phyloP scores from a whole-genome alignment of 2,888 invertebrate genomes.

The Diploptera punctata region DNA sequence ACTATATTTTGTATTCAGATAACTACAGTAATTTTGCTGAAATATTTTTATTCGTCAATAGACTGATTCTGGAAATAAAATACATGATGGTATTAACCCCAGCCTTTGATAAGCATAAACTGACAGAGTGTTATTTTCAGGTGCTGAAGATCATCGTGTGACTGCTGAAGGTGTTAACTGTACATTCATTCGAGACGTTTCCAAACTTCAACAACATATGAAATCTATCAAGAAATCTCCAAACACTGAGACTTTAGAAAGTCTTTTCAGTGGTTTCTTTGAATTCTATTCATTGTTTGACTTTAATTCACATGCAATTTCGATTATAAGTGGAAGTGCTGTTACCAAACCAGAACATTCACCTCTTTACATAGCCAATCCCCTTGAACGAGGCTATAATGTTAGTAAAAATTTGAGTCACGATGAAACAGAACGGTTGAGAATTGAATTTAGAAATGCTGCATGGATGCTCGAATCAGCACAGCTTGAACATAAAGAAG shows the following conservation, averaged over 20 bases:
- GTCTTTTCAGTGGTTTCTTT: conserved; percentile 78
- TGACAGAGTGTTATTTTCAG: too few species aligned
- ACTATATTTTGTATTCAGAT: too few species aligned
- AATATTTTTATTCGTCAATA: too few species aligned
- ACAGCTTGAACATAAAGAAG: not conserved
- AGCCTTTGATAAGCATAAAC: too few species aligned
- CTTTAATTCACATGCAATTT: conserved; percentile 75
- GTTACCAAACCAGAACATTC: conserved; percentile 73
- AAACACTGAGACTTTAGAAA: conserved; percentile 63
- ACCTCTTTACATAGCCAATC: conserved; percentile 84
- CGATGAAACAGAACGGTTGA: conserved; percentile 73
- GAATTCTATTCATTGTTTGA: conserved; percentile 82
- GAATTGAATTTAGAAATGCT: conserved; percentile 69
- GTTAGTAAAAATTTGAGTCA: conserved; percentile 84
- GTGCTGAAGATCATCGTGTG: conserved; percentile 64
- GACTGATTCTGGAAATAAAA: too few species aligned
- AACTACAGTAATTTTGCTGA: too few species aligned
- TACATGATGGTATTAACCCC: too few species aligned
- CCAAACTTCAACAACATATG: conserved; percentile 56
- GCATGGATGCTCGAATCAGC: conserved; percentile 71
- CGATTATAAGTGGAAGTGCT: conserved; percentile 69
- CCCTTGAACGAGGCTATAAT: conserved; percentile 78
- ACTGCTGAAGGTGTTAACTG: conserved; percentile 77
- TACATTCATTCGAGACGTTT: conserved; percentile 73
- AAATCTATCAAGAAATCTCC: conserved; percentile 37